Conservation (phyloP, 2,888 invertebrate species). For the Linyphia triangularis region DNA sequence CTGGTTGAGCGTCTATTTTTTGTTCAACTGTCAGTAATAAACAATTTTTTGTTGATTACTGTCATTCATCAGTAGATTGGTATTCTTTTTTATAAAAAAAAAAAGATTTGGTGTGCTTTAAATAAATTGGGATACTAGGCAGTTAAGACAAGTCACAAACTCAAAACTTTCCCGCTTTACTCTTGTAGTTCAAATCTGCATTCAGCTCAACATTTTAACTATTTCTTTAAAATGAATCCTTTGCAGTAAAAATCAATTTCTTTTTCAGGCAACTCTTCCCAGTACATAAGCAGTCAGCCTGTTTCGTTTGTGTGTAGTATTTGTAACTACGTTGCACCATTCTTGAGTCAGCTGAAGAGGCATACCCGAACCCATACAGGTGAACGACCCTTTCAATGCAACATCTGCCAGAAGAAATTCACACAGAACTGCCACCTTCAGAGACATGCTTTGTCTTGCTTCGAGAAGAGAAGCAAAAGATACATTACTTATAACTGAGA, state of each 20-base stretch:
- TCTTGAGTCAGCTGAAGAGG: not conserved
- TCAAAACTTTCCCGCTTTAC: no score
- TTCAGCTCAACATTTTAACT: not conserved
- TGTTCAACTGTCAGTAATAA: no score
- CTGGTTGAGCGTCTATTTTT: no score
- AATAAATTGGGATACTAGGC: not conserved
- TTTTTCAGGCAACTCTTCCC: no score
- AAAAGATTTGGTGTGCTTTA: not conserved
- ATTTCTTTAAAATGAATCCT: not conserved
- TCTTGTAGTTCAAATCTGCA: not conserved
- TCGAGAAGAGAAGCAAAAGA: not conserved
- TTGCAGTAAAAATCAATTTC: not conserved
- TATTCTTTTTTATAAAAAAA: no score
- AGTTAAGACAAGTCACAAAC: not conserved
- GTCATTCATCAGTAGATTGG: no score
- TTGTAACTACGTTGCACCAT: not conserved
- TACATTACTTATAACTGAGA: not conserved
- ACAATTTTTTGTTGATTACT: no score
- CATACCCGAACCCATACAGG: not conserved
- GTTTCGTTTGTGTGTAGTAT: not conserved
- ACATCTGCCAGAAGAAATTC: no score
- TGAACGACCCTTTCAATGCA: not conserved
- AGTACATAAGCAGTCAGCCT: not conserved
- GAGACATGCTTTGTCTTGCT: not conserved
- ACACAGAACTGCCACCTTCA: no score